These are phyloP conservation scores for Micropoecilia bifurca DNA, from an alignment of 2,797 vertebrate genomes.

Conservation along the genomic window DNA sequence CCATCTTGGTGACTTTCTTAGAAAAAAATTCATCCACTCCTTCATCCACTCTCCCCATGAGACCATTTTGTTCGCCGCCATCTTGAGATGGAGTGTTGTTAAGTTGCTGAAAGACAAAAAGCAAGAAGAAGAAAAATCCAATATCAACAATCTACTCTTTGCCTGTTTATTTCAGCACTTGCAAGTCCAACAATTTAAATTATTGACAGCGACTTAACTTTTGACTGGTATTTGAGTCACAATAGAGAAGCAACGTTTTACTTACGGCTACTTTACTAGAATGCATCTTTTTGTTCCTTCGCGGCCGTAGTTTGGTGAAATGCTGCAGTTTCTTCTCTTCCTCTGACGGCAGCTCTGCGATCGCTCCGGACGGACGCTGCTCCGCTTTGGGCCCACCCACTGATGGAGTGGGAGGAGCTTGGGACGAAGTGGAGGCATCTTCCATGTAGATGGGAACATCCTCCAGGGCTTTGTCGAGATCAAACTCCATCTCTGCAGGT, in stretches of 20 bases:
- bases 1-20: slow-evolving; percentile 94
- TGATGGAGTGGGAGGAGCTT: slow-evolving; percentile 59
- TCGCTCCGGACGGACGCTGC: slow-evolving; percentile 82
- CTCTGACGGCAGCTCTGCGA: slow-evolving; percentile 92
- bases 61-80: slow-evolving; percentile 91
- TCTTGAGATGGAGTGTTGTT: slow-evolving; percentile 84
- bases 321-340: slow-evolving; percentile 95
- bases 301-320: slow-evolving; percentile 93
- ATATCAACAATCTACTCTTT: neutral
- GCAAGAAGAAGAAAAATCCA: slow-evolving; percentile 4
- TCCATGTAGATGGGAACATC: slow-evolving; percentile 92
- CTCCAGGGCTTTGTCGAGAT: slow-evolving; percentile 95
- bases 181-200: neutral
- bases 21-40: slow-evolving; percentile 98
- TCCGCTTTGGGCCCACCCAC: slow-evolving; percentile 78
- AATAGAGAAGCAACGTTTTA: slow-evolving; percentile 27
- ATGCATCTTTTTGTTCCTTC: slow-evolving; percentile 92
- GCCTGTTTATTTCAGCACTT: neutral
- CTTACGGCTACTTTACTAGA: slow-evolving; percentile 92
- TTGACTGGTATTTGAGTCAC: neutral
- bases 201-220: slow-evolving; percentile 1
- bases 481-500: slow-evolving; percentile 95
- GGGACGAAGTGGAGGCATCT: slow-evolving; percentile 77
- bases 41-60: slow-evolving; percentile 96
- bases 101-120: slow-evolving; percentile 76